Evolutionary conservation across 2,888 invertebrate genomes (phyloP), one percentile per base, ranked within the genome.

Genomic region (Sipha maydis): DNA sequence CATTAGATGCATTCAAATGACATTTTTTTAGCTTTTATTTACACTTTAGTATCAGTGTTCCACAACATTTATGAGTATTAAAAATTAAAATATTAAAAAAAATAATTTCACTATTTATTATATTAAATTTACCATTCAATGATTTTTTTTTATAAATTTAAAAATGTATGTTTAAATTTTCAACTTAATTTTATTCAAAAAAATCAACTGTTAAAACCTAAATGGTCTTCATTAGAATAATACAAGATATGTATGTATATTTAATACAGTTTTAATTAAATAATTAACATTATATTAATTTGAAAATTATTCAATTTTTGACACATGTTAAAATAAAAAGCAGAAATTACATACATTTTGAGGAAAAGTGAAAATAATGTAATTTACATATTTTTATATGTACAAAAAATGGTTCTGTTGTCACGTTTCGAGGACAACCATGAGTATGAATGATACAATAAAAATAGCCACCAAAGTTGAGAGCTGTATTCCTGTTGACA

Each of bases 401-500:
- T 41, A 75, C 34, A 75, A 75, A 14, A 61, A 25, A 61, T 31
- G 7, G 34, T 54, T 31, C 73, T 73, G 7, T 56, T 73, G 79
- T 86, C 71, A 86, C 86, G 79, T 80, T 61, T 86, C 41, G 56
- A 61, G 56, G 28, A 71, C 38, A 4, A 80, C 73, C 21, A 86
- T 73, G 38, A 56, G 31, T 9, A 77, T 85, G 67, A 85, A 79
- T 17, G 41, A 86, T 80, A 73, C 28, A 3, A 80, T 71, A 28
- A 73, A 80, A 19, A 86, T 28, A 31, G 79, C 79, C 4, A 61
- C 28, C 38, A 86, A 25, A 41, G 28, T 86, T 25, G 86, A 80
- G 1, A 73, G 28, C 17, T 38, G 86, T 73, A 80, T 86, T 31
- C 79, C 86, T 86, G 79, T 86, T 28, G 79, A 86, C 34, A 79